Base-by-base conservation (phyloP, 2,888 invertebrate genomes). In the Calameuta pallipes region DNA sequence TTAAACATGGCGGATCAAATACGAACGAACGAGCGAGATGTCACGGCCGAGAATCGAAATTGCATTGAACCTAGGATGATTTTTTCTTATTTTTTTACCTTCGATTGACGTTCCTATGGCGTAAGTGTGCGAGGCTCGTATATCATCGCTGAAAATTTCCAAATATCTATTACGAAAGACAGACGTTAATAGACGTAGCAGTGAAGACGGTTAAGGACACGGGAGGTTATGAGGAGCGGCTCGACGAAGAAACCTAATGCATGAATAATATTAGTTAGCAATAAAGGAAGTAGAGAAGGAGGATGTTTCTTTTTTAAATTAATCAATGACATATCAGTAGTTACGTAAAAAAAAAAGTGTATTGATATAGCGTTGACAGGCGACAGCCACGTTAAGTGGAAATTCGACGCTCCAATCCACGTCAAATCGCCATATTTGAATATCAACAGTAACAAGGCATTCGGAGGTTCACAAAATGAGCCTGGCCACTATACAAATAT, bases 281-380 rank as follows among this genome's bases (percentile, higher is more conserved):
- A 23, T 56, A 56, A 56, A 56, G 56, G 56, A 23, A 9, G 56
- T 23, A 1, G 23, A 23, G 56, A 23, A 56, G 56, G 23, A 56
- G 23, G 56, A 56, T 23, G 56, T 56, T 9, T 23, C 23, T 9
- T 15, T 6, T 23, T 56, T 56, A 6, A 23, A 56, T 23, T 23
- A 56, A 56, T 56, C 23, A 56, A 56, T 23, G 23, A 23, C 9
- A 56, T 0, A 23, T 56, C 56, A 3, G 71, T 71, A 31, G 13
- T 71, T 71, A 71, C 71, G 71, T 71, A 71, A 71, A 71, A 71
- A 70, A 71, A 71, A 71, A 71, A 71, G 71, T 71, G 13, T 71
- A 71, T 71, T 34, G 33, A 31, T 56, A 56, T 71, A 71, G 71
- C 71, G n/a, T 31, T 71, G 31, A 71, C 12, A 70, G 33, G 31